Evolutionary conservation across 2,113 vertebrate genomes (phyloP).

Genomic region (Pantherophis guttatus): DNA sequence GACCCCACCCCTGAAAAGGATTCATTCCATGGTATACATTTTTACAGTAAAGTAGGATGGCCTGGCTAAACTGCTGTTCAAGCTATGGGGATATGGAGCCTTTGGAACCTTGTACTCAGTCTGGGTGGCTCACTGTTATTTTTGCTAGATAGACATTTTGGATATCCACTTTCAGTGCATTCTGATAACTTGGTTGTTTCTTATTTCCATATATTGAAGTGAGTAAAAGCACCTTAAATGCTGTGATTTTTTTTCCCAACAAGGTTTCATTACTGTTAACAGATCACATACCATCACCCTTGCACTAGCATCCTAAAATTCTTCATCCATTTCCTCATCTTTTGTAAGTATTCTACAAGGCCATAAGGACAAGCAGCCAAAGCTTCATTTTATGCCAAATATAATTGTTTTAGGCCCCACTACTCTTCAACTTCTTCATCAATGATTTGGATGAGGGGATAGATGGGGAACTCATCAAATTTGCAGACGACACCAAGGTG

Average conservation of each 20-base stretch:
- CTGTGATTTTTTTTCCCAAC: neutral
- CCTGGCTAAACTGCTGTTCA: neutral
- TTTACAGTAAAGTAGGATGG: neutral
- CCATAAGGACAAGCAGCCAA: neutral
- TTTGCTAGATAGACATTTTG: neutral
- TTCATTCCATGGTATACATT: neutral
- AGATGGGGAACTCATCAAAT: too few relatives aligned
- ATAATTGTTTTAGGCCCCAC: too few relatives aligned
- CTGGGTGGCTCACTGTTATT: neutral
- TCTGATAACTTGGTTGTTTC: neutral
- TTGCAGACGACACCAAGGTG: too few relatives aligned
- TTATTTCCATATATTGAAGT: neutral
- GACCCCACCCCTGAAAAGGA: neutral
- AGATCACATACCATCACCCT: neutral
- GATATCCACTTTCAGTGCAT: neutral
- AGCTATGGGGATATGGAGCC: neutral
- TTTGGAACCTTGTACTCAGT: neutral
- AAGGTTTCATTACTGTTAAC: neutral
- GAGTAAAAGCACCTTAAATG: neutral
- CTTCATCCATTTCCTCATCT: neutral
- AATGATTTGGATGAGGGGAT: too few relatives aligned
- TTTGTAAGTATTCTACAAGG: neutral
- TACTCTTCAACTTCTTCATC: too few relatives aligned
- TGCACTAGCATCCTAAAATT: neutral
- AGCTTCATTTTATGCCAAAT: neutral